These are phyloP conservation scores for Coecobrya sp. DNA, from an alignment of 2,888 invertebrate genomes.

Conservation along the genomic window DNA sequence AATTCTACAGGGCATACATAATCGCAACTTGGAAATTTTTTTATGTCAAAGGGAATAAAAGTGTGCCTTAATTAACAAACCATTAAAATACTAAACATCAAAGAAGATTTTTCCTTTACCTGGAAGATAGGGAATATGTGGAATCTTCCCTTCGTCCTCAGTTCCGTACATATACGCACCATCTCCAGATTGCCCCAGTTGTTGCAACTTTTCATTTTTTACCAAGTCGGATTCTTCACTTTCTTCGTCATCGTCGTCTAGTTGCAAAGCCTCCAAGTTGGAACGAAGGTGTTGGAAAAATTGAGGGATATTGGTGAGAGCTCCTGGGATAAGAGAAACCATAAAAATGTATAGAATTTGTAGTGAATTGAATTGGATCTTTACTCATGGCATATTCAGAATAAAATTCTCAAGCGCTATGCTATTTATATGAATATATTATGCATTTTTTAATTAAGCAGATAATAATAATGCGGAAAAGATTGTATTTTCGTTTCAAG, in stretches of 20 bases:
- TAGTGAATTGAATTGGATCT: too few relatives aligned
- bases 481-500: background rate
- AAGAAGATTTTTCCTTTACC: slow-evolving; percentile 24
- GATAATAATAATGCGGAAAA: background rate
- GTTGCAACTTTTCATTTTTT: background rate
- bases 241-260: slow-evolving; percentile 72
- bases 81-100: background rate
- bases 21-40: too few relatives aligned
- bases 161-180: slow-evolving; percentile 41
- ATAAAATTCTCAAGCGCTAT: too few relatives aligned
- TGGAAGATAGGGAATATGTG: slow-evolving; percentile 46
- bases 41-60: too few relatives aligned
- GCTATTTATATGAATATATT: background rate
- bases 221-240: slow-evolving; percentile 10
- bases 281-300: slow-evolving; percentile 83
- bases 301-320: slow-evolving; percentile 81
- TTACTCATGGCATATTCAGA: too few relatives aligned
- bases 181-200: slow-evolving; percentile 65
- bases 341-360: too few relatives aligned
- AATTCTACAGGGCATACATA: too few relatives aligned
- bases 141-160: slow-evolving; percentile 42
- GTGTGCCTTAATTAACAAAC: background rate
- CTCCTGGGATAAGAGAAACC: slow-evolving; percentile 66
- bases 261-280: slow-evolving; percentile 83
- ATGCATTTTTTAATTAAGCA: background rate